These are phyloP conservation scores for Hormiphora californensis DNA, from an alignment of 37 sponge, comb jelly and placozoan genomes.

Conservation along the genomic window DNA sequence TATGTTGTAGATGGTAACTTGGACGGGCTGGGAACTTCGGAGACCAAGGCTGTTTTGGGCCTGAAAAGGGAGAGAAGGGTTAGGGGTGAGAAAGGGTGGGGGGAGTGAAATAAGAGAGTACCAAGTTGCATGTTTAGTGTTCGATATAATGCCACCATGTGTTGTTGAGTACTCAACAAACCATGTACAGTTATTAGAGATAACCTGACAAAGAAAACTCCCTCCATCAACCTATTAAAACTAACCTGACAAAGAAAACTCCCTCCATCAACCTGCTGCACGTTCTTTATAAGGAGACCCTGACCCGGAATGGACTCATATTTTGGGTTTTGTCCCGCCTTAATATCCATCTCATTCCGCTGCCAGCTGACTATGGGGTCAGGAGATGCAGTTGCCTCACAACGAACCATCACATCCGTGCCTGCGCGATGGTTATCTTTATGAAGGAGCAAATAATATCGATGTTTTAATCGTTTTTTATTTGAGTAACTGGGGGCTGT, in stretches of 20 bases:
- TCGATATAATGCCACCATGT: background rate
- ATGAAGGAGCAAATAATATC: background rate
- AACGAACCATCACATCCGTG: conserved; percentile 27
- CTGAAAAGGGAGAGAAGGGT: background rate
- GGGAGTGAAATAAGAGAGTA: background rate
- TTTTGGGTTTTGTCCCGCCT: background rate
- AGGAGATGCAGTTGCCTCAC: conserved; percentile 17
- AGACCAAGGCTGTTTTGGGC: background rate
- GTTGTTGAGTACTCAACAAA: background rate
- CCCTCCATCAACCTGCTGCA: conserved; percentile 21
- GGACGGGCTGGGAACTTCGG: background rate
- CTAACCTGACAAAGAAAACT: conserved; percentile 42
- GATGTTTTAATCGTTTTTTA: no score
- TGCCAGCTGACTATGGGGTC: conserved; percentile 8
- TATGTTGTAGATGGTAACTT: conserved; percentile 47
- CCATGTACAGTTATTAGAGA: background rate
- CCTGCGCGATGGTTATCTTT: background rate
- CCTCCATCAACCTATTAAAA: background rate
- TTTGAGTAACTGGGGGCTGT: no score
- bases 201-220: background rate
- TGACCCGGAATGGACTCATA: background rate
- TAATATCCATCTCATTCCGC: background rate
- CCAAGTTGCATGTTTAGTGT: no score
- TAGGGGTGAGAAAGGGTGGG: background rate
- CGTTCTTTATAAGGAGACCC: conserved; percentile 18